Evolutionary conservation across 2,888 invertebrate genomes (phyloP), one percentile per base, ranked within the genome.

Genomic region (Drosophila yooni): DNA sequence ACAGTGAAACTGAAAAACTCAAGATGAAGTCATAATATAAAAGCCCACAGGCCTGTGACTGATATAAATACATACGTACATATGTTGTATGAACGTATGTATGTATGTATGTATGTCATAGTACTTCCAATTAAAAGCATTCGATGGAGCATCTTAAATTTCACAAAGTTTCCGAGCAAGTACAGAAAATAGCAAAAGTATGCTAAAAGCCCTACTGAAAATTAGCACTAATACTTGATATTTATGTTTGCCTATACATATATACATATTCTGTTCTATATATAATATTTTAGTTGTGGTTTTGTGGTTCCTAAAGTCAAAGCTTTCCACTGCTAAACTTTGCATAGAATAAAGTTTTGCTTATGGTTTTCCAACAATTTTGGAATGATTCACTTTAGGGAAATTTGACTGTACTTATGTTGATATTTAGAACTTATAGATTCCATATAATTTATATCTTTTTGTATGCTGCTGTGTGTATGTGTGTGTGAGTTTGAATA

Each of bases 391-490:
- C 8, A 15, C 4, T 25, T 46, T 15, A 46, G 2, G 8, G 8
- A 4, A 25, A 8, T 46, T 46, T 46, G 1, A 46, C 46, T 8
- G 46, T 15, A 46, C 13, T 25, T 25, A 13, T 25, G 15, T 15
- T 8, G 2, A 46, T n/a, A 21, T 34, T 11, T 21, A 25, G 2
- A 31, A 60, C 13, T 48, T 59, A n/a, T 25, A 21, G 25, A 43
- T 40, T n/a, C 10, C 25, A 13, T 48, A 54, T 66, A 36, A 51
- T n/a, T 54, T 58, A 60, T 67, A 21, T 36, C 56, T 56, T 31
- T 34, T n/a, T 5, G 38, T 38, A 4, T 33, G 51, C 29, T 53
- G 13, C 4, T 31, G 6, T 33, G 11, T 10, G 2, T 48, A 3
- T 51, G 34, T 27, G 51, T 21, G 11, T 11, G 11, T 29, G 25